Evolutionary conservation across 37 sponge, comb jelly and placozoan species (phyloP), one percentile per base, ranked within the genome.

Genomic region (Agelas oroides): DNA sequence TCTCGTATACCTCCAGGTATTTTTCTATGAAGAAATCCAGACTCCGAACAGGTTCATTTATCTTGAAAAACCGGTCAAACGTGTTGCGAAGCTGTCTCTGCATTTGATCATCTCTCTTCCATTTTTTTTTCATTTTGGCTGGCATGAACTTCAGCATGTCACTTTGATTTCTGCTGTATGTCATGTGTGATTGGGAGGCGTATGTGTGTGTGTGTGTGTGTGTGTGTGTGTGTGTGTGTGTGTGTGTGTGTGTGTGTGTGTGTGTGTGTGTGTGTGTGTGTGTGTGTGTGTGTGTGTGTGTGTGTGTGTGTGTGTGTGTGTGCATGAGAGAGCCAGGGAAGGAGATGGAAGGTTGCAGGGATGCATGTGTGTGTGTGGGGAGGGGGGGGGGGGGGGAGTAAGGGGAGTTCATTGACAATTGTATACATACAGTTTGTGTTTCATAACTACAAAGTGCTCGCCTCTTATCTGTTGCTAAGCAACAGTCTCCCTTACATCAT

Each of bases 1-100:
- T 67, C 37, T 88, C 89, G 53, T 77, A 88, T 32, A 82, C 75
- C 23, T 88, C 75, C 28, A 88, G 58, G 63, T 77, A 88, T 69
- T 81, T 74, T 31, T 37, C 76, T 27, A 70, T 46, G 23, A 75
- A 80, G 46, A 12, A 46, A 46, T 46, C 46, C 46, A 8, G 46
- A 8, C 8, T n/a, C n/a, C n/a, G n/a, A n/a, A n/a, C n/a, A n/a
- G n/a, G n/a, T n/a, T n/a, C n/a, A 54, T 79, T 6, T 5, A 38
- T 18, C 19, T 16, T n/a, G 25, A 57, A 31, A 64, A 81, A 82
- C 19, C 83, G 63, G 0, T 75, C 70, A 56, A 88, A 88, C 0
- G 75, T 59, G 21, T 65, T 39, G 12, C 31, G 17, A 20, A 87
- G 53, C 53, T 56, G 63, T 34, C 76, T 21, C 53, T n/a, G 40